Base-by-base conservation (phyloP, 2,797 vertebrate genomes). In the Karalla daura region DNA sequence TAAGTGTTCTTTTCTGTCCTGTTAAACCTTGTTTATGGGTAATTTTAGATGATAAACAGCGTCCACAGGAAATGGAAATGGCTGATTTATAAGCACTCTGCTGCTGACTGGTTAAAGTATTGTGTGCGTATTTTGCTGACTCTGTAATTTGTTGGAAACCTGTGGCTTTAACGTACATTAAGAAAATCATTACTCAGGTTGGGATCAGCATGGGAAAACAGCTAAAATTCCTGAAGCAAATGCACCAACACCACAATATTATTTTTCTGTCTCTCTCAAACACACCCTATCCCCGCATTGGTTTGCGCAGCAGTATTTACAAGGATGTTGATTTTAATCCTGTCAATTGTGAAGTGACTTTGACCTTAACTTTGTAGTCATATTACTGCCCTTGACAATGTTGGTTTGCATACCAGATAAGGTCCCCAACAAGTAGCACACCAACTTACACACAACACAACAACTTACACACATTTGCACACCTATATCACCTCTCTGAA, bases 151-250 rank as follows among this genome's bases (percentile, higher is more conserved):
- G 69, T 70, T 23, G 27, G 35, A 63, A 75, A 85, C 63, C 51
- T 80, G 81, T 67, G 52, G 74, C 70, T 85, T 63, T 70, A 61
- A 68, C 44, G 55, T 66, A 61, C 71, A 73, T 77, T 78, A 80
- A 44, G 51, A 74, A 86, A 87, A 32, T 71, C 61, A 81, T 80
- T 86, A 83, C 70, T 84, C 74, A 83, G 74, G 76, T 78, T 49
- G 58, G 53, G 52, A 76, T 74, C 76, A 74, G 82, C 74, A 80
- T 58, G 78, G 58, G 69, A 58, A 62, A 65, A 58, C 21, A 63
- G 51, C 62, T 74, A 45, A 69, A 71, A 63, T 54, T 52, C 25
- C 59, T 4, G 3, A 68, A 43, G 25, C 24, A 60, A n/a, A n/a
- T n/a, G n/a, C 21, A 49, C 47, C 55, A 6, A 53, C 36, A 17